These are phyloP conservation scores for Columba guinea DNA, from an alignment of 2,797 vertebrate genomes.

Conservation along the genomic window DNA sequence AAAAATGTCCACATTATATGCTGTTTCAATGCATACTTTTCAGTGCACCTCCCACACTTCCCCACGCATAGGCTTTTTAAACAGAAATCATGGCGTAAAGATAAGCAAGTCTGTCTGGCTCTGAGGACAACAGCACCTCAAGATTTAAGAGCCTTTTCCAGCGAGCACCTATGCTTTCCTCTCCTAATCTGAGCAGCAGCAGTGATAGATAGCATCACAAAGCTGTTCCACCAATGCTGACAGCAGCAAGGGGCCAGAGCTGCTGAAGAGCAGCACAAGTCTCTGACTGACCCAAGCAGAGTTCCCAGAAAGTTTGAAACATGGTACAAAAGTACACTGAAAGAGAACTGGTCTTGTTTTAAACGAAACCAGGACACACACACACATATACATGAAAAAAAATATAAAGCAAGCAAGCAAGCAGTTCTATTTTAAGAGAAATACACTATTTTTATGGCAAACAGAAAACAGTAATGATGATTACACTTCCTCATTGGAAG, in stretches of 20 bases:
- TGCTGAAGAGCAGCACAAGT: neutral
- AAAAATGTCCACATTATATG: neutral
- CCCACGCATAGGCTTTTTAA: neutral
- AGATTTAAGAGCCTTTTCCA: neutral
- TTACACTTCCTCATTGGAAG: conserved; percentile 41
- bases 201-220: neutral
- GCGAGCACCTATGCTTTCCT: neutral
- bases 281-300: neutral
- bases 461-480: conserved; percentile 52
- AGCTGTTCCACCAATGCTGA: neutral
- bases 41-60: neutral
- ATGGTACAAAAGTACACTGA: neutral
- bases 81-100: neutral
- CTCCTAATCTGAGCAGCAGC: neutral
- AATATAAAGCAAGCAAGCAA: conserved; percentile 8
- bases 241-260: neutral
- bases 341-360: too few relatives aligned
- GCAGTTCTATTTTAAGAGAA: conserved; percentile 50
- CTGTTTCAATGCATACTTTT: neutral
- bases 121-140: neutral
- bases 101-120: neutral
- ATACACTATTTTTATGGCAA: conserved; percentile 33
- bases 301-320: neutral
- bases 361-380: neutral
- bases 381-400: neutral